Evolutionary conservation across 2,888 invertebrate genomes (phyloP).

Genomic region (Eupelmus urozonus): DNA sequence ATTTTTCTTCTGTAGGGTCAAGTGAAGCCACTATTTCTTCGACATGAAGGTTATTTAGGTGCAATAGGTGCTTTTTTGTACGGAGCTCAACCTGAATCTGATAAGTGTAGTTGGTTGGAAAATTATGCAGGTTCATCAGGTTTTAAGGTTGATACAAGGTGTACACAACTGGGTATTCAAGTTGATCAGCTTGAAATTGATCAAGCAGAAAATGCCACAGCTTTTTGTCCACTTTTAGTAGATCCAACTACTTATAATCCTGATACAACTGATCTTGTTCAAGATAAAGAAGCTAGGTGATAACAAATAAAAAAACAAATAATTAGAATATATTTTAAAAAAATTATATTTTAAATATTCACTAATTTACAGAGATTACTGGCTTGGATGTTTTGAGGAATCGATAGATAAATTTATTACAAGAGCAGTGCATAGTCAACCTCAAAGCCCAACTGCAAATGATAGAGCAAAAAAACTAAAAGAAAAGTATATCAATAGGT

Average conservation of each 20-base stretch:
- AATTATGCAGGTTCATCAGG: constrained; percentile 84
- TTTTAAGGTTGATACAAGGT: constrained; percentile 78
- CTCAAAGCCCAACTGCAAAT: constrained; percentile 86
- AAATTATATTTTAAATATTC: constrained; percentile 23
- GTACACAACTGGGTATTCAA: constrained; percentile 74
- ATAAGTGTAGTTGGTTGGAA: constrained; percentile 83
- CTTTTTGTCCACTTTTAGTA: constrained; percentile 86
- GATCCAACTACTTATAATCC: constrained; percentile 90
- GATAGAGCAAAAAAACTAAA: constrained; percentile 90
- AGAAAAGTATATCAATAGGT: constrained; percentile 88
- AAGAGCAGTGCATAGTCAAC: constrained; percentile 89
- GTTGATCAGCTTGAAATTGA: constrained; percentile 76
- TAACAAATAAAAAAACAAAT: constrained; percentile 22
- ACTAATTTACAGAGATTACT: constrained; percentile 82
- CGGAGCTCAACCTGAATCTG: constrained; percentile 80
- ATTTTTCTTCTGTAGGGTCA: constrained; percentile 75
- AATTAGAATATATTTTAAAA: neutral
- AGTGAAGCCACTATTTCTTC: constrained; percentile 82
- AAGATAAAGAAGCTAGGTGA: constrained; percentile 89
- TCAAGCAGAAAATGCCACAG: constrained; percentile 79
- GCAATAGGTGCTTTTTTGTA: constrained; percentile 85
- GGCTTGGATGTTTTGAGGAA: constrained; percentile 94
- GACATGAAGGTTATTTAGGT: constrained; percentile 85
- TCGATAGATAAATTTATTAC: constrained; percentile 90
- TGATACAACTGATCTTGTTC: constrained; percentile 93